Conservation (phyloP, 2,888 invertebrate genomes). For the Blera fallax region DNA sequence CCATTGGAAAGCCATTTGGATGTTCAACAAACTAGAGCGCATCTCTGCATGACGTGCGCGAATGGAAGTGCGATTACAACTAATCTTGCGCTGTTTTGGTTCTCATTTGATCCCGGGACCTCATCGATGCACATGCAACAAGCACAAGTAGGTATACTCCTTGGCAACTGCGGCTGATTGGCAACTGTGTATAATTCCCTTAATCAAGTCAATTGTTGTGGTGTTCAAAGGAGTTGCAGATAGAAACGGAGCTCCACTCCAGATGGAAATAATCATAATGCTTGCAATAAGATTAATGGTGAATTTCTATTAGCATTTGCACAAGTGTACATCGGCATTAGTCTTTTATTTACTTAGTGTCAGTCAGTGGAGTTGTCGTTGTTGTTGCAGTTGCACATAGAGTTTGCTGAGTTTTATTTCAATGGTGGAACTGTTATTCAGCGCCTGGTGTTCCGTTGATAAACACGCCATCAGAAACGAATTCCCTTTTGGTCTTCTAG, state of each 20-base stretch:
- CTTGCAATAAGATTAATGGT: slow-evolving; percentile 66
- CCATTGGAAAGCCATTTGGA: slow-evolving; percentile 2
- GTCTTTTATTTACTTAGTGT: slow-evolving; percentile 64
- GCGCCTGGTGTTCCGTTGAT: slow-evolving; percentile 52
- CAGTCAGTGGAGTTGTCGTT: slow-evolving; percentile 12
- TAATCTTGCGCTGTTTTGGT: slow-evolving; percentile 38
- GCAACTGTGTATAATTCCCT: slow-evolving; percentile 57
- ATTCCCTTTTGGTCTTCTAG: slow-evolving; percentile 67
- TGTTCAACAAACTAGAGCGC: neutral
- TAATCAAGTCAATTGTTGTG: slow-evolving; percentile 66
- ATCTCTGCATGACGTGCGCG: slow-evolving; percentile 19
- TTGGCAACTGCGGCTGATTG: slow-evolving; percentile 41
- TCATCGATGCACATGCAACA: slow-evolving; percentile 40
- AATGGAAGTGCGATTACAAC: slow-evolving; percentile 53
- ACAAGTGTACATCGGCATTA: slow-evolving; percentile 55
- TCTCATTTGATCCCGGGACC: slow-evolving; percentile 46
- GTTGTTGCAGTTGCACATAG: slow-evolving; percentile 5
- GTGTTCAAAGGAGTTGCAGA: slow-evolving; percentile 9
- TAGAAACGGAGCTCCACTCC: slow-evolving; percentile 21
- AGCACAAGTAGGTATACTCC: slow-evolving; percentile 42
- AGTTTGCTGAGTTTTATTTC: slow-evolving; percentile 16
- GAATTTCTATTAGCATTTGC: slow-evolving; percentile 66
- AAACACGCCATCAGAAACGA: slow-evolving; percentile 60
- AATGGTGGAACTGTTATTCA: slow-evolving; percentile 44
- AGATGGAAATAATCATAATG: slow-evolving; percentile 64